These are phyloP conservation scores for Cichladusa arquata DNA, from an alignment of 2,113 vertebrate species.

Conservation along the genomic window DNA sequence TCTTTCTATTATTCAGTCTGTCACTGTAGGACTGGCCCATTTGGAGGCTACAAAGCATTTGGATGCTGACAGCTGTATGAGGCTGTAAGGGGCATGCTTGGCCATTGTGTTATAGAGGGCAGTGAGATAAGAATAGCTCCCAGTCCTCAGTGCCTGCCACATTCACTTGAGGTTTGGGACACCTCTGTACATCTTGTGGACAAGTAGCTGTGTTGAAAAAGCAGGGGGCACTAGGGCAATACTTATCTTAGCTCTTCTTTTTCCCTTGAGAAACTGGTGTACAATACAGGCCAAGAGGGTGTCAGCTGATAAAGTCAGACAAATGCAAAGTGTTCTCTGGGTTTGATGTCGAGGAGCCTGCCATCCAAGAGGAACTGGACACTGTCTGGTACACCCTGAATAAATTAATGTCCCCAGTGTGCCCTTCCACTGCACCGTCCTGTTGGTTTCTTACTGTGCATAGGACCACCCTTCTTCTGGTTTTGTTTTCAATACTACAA, in stretches of 20 bases:
- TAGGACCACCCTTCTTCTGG: background rate
- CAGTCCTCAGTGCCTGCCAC: background rate
- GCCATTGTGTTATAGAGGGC: background rate
- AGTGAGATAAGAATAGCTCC: slow-evolving; percentile 10
- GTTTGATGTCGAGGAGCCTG: background rate
- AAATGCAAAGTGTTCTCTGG: background rate
- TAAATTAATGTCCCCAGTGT: background rate
- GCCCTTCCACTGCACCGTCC: background rate
- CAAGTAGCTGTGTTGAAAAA: slow-evolving; percentile 40
- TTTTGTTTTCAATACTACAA: background rate
- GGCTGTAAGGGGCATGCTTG: background rate
- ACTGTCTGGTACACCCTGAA: background rate
- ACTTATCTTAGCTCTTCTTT: slow-evolving; percentile 30
- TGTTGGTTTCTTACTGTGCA: background rate
- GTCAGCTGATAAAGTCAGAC: slow-evolving; percentile 45
- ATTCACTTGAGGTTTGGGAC: background rate
- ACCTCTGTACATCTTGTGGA: background rate
- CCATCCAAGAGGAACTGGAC: rapidly evolving
- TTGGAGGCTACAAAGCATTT: slow-evolving; percentile 16
- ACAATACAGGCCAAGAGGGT: background rate
- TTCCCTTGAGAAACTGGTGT: slow-evolving; percentile 35
- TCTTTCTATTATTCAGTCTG: background rate
- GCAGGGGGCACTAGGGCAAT: background rate
- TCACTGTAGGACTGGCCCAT: background rate
- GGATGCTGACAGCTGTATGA: slow-evolving; percentile 1